Conservation (phyloP, 2,797 vertebrate species). For the Pyrocephalus nanus region DNA sequence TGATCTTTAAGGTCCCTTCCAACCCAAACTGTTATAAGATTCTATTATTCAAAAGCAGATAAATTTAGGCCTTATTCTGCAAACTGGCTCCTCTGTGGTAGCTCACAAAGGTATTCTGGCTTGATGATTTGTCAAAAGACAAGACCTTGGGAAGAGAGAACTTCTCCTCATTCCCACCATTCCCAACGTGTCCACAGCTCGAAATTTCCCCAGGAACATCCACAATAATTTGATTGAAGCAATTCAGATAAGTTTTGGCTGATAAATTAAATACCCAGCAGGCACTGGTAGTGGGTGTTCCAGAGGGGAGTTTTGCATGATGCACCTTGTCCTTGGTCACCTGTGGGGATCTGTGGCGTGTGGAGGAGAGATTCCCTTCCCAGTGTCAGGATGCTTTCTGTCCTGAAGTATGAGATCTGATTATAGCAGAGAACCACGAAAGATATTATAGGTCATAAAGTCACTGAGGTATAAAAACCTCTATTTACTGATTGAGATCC, state of each 20-base stretch:
- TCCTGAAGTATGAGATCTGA: neutral
- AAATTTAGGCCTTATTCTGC: neutral
- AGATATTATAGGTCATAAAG: neutral
- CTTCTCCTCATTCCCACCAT: neutral
- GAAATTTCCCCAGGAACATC: neutral
- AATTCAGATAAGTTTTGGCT: neutral
- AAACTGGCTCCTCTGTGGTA: neutral
- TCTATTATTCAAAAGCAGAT: neutral
- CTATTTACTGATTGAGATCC: neutral
- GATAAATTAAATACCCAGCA: neutral
- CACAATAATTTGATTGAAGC: neutral
- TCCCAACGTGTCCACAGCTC: accelerated
- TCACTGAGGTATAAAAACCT: neutral
- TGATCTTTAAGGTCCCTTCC: neutral
- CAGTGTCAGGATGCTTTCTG: neutral
- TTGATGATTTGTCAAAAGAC: neutral
- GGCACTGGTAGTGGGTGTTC: neutral
- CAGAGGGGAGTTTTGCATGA: neutral
- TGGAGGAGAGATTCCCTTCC: neutral
- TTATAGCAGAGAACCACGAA: neutral
- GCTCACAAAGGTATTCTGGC: neutral
- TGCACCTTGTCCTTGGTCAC: neutral
- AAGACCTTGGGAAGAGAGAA: neutral
- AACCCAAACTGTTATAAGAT: neutral
- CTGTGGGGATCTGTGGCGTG: neutral